Conservation (phyloP, 2,113 vertebrate genomes). For the Urocitellus parryii region DNA sequence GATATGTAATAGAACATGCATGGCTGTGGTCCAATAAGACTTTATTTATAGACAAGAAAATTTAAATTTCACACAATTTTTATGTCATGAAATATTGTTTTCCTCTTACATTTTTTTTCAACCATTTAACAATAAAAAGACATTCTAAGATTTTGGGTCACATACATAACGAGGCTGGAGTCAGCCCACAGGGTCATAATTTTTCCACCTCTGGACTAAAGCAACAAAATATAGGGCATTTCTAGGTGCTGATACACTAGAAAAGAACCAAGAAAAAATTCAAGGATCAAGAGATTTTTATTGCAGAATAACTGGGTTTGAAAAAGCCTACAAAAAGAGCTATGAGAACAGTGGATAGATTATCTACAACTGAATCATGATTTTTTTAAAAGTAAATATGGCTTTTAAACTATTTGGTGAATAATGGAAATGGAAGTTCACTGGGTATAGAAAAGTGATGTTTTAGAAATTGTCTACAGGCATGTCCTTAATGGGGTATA, state of each 20-base stretch:
- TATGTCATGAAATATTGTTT: not conserved
- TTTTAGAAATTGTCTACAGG: not conserved
- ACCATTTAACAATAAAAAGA: not conserved
- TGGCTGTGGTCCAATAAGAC: not conserved
- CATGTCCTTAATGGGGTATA: not conserved
- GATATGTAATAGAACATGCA: not conserved
- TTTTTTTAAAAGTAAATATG: not conserved
- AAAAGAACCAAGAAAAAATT: not conserved
- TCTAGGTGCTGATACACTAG: not conserved
- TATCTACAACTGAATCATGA: not conserved
- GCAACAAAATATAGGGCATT: not conserved
- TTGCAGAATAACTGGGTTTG: not conserved
- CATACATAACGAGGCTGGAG: not conserved
- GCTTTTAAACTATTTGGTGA: not conserved
- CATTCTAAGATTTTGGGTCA: not conserved
- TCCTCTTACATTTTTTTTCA: not conserved
- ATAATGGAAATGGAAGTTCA: not conserved
- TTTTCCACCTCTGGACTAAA: not conserved
- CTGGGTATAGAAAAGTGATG: not conserved
- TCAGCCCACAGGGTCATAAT: not conserved
- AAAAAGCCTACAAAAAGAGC: not conserved
- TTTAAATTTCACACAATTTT: not conserved
- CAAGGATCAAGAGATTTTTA: not conserved
- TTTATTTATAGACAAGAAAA: not conserved
- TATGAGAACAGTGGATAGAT: not conserved